phyloP scores from a whole-genome alignment of 1,140 invertebrate genomes.

The Danaus plexippus region DNA sequence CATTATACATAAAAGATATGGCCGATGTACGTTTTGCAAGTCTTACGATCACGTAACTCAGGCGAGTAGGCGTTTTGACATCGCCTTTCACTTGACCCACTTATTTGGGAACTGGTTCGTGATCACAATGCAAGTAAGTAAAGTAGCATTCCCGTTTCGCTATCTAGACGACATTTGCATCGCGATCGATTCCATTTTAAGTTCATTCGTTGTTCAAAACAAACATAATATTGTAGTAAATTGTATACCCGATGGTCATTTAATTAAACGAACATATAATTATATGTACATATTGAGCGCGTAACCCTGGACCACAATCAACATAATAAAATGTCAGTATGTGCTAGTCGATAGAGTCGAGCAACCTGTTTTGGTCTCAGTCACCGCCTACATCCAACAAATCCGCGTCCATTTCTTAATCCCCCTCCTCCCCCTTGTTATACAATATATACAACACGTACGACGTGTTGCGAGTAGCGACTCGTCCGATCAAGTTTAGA shows the following conservation, averaged over 20 bases:
- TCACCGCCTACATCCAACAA: conserved; percentile 59
- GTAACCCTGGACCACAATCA: conserved; percentile 45
- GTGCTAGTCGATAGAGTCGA: conserved; percentile 47
- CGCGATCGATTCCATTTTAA: conserved; percentile 13
- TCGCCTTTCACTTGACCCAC: conserved; percentile 68
- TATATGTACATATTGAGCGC: too few relatives aligned
- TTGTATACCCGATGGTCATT: too few relatives aligned
- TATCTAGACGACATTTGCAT: conserved; percentile 31
- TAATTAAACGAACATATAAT: too few relatives aligned
- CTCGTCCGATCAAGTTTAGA: conserved; percentile 52
- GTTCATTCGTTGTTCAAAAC: too few relatives aligned
- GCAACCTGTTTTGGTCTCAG: conserved; percentile 58
- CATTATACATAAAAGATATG: too few relatives aligned
- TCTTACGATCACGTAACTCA: conserved; percentile 16
- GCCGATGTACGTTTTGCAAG: conserved; percentile 1
- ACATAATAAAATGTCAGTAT: conserved; percentile 49
- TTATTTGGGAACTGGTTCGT: conserved; percentile 67
- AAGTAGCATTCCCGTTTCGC: conserved; percentile 31
- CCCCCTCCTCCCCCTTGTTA: conserved; percentile 24
- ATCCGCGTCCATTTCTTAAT: conserved; percentile 54
- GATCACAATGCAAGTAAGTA: conserved; percentile 49
- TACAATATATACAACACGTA: conserved; percentile 23
- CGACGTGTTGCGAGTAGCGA: conserved; percentile 30
- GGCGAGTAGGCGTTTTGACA: conserved; percentile 43
- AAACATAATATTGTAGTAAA: too few relatives aligned